These are phyloP conservation scores for Cromileptes altivelis DNA, from an alignment of 2,113 vertebrate genomes.

Conservation along the genomic window DNA sequence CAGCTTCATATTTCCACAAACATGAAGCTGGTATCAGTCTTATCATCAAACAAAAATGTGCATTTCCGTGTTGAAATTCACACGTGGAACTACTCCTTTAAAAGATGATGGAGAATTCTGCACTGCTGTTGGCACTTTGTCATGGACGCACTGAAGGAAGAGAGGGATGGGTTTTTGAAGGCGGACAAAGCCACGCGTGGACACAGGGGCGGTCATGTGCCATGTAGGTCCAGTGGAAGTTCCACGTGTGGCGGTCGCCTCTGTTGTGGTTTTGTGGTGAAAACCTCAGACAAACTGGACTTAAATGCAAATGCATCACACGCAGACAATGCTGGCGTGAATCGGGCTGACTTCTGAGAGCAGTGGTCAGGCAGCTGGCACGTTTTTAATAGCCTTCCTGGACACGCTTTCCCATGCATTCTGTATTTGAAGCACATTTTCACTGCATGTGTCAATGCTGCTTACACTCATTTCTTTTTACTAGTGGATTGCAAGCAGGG, in stretches of 20 bases:
- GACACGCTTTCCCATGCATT: conserved; percentile 13
- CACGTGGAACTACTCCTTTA: not conserved
- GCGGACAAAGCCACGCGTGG: not conserved
- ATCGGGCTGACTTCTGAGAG: conserved; percentile 14
- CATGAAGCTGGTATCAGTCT: not conserved
- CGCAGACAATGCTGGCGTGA: conserved; percentile 30
- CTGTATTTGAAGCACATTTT: conserved; percentile 34
- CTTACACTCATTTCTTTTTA: not conserved
- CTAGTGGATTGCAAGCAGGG: not conserved
- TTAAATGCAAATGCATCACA: conserved; percentile 56
- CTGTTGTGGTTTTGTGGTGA: conserved; percentile 53
- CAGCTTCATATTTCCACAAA: no score
- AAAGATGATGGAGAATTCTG: not conserved
- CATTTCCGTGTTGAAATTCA: not conserved
- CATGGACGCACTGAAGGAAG: not conserved
- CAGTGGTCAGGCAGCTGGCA: conserved; percentile 14
- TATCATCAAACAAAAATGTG: not conserved
- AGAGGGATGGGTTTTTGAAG: conserved; percentile 6
- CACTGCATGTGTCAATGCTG: not conserved
- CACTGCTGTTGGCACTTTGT: not conserved
- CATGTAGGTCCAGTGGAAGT: conserved; percentile 23
- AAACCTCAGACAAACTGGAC: conserved; percentile 52
- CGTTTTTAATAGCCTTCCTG: not conserved
- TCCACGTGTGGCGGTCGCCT: conserved; percentile 37
- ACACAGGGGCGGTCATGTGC: conserved; percentile 21